Evolutionary conservation across 2,888 invertebrate species (phyloP), one percentile per base, ranked within the genome.

Genomic region (Hypomecis punctinalis): DNA sequence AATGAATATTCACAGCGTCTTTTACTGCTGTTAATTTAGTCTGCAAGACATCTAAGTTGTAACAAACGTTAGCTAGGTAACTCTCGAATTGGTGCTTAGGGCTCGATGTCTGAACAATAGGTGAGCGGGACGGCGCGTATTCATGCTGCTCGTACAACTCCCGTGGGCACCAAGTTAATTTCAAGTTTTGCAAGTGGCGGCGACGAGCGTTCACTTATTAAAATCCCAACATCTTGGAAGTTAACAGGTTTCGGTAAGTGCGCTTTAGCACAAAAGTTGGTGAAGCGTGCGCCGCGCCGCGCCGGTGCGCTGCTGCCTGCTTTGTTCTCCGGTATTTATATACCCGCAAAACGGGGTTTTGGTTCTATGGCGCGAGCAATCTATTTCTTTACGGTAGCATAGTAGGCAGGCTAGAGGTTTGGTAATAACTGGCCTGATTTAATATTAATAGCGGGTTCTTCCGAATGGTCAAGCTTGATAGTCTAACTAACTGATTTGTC

Each of bases 101-200:
- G 74, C 63, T 65, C 66, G 68, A 69, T 64, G 65, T 61, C 48
- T 54, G 72, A 76, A 81, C 80, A 80, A 80, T 80, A 70, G 77
- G 70, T 66, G 68, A 69, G 63, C 64, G 70, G 69, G 66, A 69
- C 69, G 71, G 68, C 73, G 67, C 68, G 75, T 79, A 80, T 82
- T 81, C 82, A 82, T 77, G 74, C 73, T 70, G 66, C 71, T 68
- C 72, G 61, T 48, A 61, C 53, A 66, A 40, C 58, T 82, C 82
- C 89, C 90, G 70, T 68, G 90, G 86, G 91, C 69, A 68, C 79
- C 77, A 85, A 90, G 88, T 90, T 91, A 91, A 91, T 92, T 90
- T 87, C 85, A 91, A 92, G 89, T 91, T 91, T 83, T 83, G 81
- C 79, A 75, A 86, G 82, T 83, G 77, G 75, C 81, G 81, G 78